Percentiles rank a stretch among this genome's conserved stretches.
These are phyloP conservation scores for Cerastoderma edule DNA, from an alignment of 2,888 invertebrate genomes.

Conservation along the genomic window DNA sequence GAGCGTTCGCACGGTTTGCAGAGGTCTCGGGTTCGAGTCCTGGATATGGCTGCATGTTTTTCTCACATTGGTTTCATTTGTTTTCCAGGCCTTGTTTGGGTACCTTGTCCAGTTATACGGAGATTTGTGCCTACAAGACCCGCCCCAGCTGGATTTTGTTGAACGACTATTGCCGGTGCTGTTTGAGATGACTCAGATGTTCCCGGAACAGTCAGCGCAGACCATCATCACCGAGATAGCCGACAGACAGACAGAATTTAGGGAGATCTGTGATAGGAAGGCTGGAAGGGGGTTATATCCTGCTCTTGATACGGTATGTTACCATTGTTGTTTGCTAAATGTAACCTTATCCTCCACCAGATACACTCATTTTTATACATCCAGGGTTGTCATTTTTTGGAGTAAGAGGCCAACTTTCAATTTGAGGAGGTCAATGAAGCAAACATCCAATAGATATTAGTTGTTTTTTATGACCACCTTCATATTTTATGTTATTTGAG, in stretches of 20 bases:
- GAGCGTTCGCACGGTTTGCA: too few species aligned
- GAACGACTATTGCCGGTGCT: constrained; percentile 84
- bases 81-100: constrained; percentile 87
- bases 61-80: neutral
- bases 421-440: too few species aligned
- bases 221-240: constrained; percentile 79
- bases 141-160: constrained; percentile 72
- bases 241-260: constrained; percentile 69
- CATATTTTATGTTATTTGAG: too few species aligned
- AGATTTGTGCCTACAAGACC: constrained; percentile 86
- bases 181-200: constrained; percentile 89
- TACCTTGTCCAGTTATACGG: constrained; percentile 91
- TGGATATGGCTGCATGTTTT: too few species aligned
- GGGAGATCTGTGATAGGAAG: constrained; percentile 66
- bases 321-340: too few species aligned
- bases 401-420: too few species aligned
- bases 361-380: too few species aligned
- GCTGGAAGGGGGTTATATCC: constrained; percentile 84
- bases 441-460: too few species aligned
- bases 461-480: too few species aligned
- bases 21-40: too few species aligned
- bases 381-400: too few species aligned
- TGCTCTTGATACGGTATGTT: constrained; percentile 80
- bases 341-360: too few species aligned
- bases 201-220: constrained; percentile 88